A percentile compares a stretch with the other conserved stretches of the same genome.
Conservation (phyloP, 1,140 invertebrate species). For the Macrosteles quadrilineatus region DNA sequence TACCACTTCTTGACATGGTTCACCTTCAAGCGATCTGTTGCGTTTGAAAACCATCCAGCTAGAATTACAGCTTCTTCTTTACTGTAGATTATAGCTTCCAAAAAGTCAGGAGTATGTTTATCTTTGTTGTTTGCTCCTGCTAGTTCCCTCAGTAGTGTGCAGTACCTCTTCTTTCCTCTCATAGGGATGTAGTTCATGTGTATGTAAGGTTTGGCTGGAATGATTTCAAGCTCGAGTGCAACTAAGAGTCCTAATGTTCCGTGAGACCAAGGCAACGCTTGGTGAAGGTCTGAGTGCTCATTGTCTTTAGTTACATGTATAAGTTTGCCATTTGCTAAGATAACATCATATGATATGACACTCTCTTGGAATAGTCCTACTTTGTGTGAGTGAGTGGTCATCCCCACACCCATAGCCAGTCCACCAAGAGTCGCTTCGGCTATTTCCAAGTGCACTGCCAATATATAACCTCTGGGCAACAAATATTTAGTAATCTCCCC, state of each 20-base stretch:
- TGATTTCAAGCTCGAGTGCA: conserved; percentile 54
- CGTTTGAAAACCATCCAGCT: conserved; percentile 55
- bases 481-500: conserved; percentile 57
- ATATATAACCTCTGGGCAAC: conserved; percentile 55
- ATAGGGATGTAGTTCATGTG: conserved; percentile 58
- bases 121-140: conserved; percentile 52
- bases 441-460: conserved; percentile 60
- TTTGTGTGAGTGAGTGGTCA: conserved; percentile 55
- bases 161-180: conserved; percentile 55
- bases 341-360: conserved; percentile 56
- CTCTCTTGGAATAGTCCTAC: conserved; percentile 59
- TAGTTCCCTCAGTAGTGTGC: conserved; percentile 53
- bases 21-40: conserved; percentile 45
- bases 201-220: conserved; percentile 55
- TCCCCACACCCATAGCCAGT: conserved; percentile 58
- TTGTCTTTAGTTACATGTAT: conserved; percentile 52
- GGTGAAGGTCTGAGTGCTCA: conserved; percentile 54
- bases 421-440: conserved; percentile 58
- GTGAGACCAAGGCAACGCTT: conserved; percentile 59
- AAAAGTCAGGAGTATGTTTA: conserved; percentile 51
- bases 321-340: conserved; percentile 55
- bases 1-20: conserved; percentile 56
- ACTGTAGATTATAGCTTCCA: conserved; percentile 58
- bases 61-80: conserved; percentile 58
- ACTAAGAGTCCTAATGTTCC: conserved; percentile 59